Evolutionary conservation across 2,113 vertebrate genomes (phyloP), one percentile per base, ranked within the genome.

Genomic region (Prionailurus bengalensis): DNA sequence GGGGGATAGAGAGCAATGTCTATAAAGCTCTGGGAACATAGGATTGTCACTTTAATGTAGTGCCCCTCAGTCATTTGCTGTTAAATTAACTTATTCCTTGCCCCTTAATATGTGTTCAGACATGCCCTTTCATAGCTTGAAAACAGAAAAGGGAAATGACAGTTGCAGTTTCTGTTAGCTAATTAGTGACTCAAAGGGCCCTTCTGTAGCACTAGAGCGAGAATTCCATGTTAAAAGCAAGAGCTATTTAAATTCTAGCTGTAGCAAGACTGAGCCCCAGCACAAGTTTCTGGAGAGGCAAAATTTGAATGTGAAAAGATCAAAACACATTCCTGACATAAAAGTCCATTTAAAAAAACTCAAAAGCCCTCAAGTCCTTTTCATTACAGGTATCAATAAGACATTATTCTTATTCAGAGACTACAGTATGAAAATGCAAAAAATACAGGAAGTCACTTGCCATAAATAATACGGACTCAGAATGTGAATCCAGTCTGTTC

Each of bases 381-480:
- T 98, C 97, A 98, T 86, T 97, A 94, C 76, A 97, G 96, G 93
- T 53, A 89, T 98, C 98, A 98, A 98, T 98, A 97, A 91, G 95
- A 73, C 33, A 29, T 73, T 94, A 78, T 97, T 97, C 78, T 96
- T 76, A 61, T 53, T 74, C 0, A 97, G 92, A 90, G 92, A 90
- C 0, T 3, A 85, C 71, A 53, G 19, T 97, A 91, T 95, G 84
- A 89, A 87, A 96, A 97, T 65, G 89, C 53, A 94, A 96, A 94
- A 85, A 93, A 79, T 88, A 93, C 93, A 98, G 95, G 73, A 97
- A 98, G 78, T 94, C 92, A 97, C 33, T 91, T 51, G 53, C 95
- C 27, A 63, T 95, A 91, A 97, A 97, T 96, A 92, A 66, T 21
- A 83, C 7, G 0, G 48, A 84, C 31, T 66, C 51, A 31, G 94